These are phyloP conservation scores for Crocidura indochinensis DNA, from an alignment of 2,797 vertebrate genomes.

Conservation along the genomic window DNA sequence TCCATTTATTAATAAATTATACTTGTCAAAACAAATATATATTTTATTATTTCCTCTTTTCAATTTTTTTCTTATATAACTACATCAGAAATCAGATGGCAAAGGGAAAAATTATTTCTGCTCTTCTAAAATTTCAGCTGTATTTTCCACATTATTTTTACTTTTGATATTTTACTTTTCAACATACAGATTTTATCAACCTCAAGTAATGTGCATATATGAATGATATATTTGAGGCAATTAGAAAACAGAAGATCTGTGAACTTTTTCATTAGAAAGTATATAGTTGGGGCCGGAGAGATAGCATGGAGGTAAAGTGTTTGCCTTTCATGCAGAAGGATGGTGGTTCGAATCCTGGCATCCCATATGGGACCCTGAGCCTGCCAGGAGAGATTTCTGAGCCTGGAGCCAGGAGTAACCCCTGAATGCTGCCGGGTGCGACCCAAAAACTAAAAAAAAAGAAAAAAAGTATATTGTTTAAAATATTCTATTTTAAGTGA, in stretches of 20 bases:
- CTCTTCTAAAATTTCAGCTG: background rate
- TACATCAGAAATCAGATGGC: too few species aligned
- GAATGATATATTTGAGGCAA: background rate
- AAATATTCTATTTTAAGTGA: background rate
- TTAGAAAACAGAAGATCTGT: background rate
- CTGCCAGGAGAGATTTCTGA: too few species aligned
- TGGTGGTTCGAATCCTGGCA: too few species aligned
- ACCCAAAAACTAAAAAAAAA: too few species aligned
- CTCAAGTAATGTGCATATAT: background rate
- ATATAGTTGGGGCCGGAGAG: too few species aligned
- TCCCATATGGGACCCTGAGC: too few species aligned
- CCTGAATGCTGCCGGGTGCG: too few species aligned
- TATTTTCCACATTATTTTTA: background rate
- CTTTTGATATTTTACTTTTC: background rate
- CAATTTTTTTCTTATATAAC: background rate
- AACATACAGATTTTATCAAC: background rate
- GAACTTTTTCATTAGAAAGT: background rate
- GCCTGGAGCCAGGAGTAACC: too few species aligned
- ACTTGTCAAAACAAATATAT: too few species aligned
- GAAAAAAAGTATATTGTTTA: background rate
- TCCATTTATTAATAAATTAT: background rate
- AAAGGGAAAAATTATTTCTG: too few species aligned
- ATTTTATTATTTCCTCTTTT: background rate
- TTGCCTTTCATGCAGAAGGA: too few species aligned
- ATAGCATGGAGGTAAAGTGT: too few species aligned